A percentile compares a stretch with the other conserved stretches of the same genome.
These are phyloP conservation scores for Acrobasis repandana DNA, from an alignment of 2,888 invertebrate species.

Conservation along the genomic window DNA sequence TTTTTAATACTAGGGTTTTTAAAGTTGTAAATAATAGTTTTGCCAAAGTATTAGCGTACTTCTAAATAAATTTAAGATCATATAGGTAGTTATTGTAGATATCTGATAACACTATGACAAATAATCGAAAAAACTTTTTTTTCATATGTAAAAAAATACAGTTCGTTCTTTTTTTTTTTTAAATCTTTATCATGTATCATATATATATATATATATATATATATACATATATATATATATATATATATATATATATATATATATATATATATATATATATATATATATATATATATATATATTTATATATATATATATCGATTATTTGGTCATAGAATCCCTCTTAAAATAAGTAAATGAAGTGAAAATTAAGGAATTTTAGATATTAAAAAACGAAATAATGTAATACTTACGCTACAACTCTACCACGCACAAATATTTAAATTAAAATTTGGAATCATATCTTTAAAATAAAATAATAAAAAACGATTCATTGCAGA, in stretches of 20 bases:
- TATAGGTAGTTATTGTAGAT: not conserved
- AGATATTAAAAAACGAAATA: slow-evolving; percentile 29
- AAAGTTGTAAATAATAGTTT: slow-evolving; percentile 43
- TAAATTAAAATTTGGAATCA: slow-evolving; percentile 39
- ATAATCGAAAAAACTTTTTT: not conserved
- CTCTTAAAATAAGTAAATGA: slow-evolving; percentile 30
- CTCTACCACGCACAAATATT: slow-evolving; percentile 57
- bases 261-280: not conserved
- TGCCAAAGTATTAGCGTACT: slow-evolving; percentile 67
- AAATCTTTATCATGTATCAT: not conserved
- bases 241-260: not conserved
- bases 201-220: not conserved
- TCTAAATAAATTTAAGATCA: slow-evolving; percentile 47
- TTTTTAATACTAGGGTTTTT: not conserved
- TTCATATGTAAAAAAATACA: too few relatives aligned
- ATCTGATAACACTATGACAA: not conserved
- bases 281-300: not conserved
- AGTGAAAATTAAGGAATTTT: slow-evolving; percentile 28
- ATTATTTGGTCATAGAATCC: slow-evolving; percentile 28
- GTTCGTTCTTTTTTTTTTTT: too few relatives aligned
- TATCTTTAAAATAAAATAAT: slow-evolving; percentile 1
- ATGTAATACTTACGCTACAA: slow-evolving; percentile 41
- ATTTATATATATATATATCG: not conserved
- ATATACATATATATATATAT: not conserved
- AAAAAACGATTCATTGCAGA: not conserved